Evolutionary conservation across 2,888 invertebrate genomes (phyloP).

Genomic region (Orthosia cruda): DNA sequence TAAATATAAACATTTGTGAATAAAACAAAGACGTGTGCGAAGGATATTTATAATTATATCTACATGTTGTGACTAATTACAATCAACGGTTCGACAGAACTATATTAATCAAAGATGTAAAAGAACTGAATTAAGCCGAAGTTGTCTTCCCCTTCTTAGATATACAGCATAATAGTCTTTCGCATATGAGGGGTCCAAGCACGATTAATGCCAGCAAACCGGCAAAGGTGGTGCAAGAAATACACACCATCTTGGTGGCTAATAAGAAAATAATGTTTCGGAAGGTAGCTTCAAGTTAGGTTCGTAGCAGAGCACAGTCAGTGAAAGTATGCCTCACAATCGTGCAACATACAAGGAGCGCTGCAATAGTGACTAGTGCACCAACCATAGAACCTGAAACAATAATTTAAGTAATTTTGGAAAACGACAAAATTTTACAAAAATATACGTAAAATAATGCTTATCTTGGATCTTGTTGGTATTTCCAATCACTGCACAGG

Average conservation of each 20-base stretch:
- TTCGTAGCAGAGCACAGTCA: slow-evolving; percentile 24
- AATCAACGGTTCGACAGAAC: neutral
- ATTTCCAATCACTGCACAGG: slow-evolving; percentile 43
- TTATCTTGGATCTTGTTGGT: slow-evolving; percentile 67
- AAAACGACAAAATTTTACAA: slow-evolving; percentile 67
- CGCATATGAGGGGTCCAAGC: slow-evolving; percentile 55
- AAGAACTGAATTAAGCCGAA: too few relatives aligned
- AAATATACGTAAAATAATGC: slow-evolving; percentile 53
- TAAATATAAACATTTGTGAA: neutral
- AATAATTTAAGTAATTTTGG: slow-evolving; percentile 79
- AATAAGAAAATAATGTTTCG: neutral
- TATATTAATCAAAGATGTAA: too few relatives aligned
- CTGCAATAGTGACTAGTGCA: slow-evolving; percentile 13
- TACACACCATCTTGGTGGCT: slow-evolving; percentile 43
- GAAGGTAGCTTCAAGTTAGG: slow-evolving; percentile 3
- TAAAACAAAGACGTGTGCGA: slow-evolving; percentile 22
- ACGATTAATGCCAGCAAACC: slow-evolving; percentile 40
- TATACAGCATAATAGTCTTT: slow-evolving; percentile 44
- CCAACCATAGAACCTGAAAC: slow-evolving; percentile 75
- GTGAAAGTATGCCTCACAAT: slow-evolving; percentile 14
- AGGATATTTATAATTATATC: slow-evolving; percentile 32
- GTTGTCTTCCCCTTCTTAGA: slow-evolving; percentile 8
- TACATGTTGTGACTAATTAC: slow-evolving; percentile 16
- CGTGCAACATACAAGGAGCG: slow-evolving; percentile 37
- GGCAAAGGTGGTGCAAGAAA: slow-evolving; percentile 40